Conservation (phyloP, 2,113 vertebrate genomes). For the Setophaga kirtlandii region DNA sequence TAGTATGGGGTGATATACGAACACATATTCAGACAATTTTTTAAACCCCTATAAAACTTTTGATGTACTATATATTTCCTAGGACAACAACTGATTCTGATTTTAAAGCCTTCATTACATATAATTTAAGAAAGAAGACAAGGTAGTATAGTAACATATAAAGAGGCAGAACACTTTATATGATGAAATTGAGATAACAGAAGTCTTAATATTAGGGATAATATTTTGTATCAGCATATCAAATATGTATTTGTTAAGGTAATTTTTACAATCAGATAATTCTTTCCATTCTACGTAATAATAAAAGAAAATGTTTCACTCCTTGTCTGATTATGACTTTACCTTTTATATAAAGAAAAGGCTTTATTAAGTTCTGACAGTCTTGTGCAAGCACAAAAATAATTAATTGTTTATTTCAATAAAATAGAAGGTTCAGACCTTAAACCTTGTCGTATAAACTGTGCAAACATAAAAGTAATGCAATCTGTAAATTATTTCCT, state of each 20-base stretch:
- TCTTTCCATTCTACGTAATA: background rate
- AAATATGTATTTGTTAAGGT: background rate
- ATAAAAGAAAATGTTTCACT: background rate
- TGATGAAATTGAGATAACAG: background rate
- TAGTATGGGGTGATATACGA: background rate
- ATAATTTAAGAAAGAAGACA: background rate
- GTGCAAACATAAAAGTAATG: background rate
- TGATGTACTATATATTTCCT: background rate
- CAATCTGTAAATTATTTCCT: background rate
- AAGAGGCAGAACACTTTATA: background rate
- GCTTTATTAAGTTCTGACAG: background rate
- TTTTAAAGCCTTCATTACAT: background rate
- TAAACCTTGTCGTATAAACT: background rate
- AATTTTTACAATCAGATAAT: background rate
- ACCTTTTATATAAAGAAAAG: background rate
- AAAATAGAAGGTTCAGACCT: fast-evolving
- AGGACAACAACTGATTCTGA: background rate
- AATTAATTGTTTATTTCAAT: background rate
- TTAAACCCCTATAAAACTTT: background rate
- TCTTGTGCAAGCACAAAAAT: fast-evolving
- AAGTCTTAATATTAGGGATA: background rate
- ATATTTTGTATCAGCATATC: background rate
- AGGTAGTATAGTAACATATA: background rate
- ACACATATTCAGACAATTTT: background rate
- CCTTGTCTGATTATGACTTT: background rate